phyloP scores from a whole-genome alignment of 2,113 vertebrate species.

The Lepisosteus oculatus region DNA sequence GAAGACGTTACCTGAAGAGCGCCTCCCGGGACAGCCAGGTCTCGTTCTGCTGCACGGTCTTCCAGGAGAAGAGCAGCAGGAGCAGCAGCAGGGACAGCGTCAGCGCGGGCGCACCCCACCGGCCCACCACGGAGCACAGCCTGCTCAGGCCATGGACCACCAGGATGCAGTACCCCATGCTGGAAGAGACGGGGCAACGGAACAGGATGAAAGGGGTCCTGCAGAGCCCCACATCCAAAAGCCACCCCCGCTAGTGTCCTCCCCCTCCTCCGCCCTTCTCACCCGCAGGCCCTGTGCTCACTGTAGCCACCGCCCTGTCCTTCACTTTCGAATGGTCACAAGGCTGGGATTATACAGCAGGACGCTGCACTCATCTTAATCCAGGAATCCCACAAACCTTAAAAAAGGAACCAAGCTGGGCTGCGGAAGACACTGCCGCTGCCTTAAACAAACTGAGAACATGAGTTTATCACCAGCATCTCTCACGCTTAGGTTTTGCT shows the following conservation, averaged over 20 bases:
- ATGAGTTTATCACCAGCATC: no score
- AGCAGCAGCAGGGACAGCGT: slow-evolving; percentile 74
- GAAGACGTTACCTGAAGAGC: slow-evolving; percentile 79
- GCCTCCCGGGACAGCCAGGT: slow-evolving; percentile 93
- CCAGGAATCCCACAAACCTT: no score
- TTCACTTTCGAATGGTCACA: no score
- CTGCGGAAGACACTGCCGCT: no score
- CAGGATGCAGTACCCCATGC: slow-evolving; percentile 97
- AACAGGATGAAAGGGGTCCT: slow-evolving; percentile 9
- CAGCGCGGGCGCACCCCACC: slow-evolving; percentile 69
- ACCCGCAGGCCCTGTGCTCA: no score
- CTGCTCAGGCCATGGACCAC: slow-evolving; percentile 82
- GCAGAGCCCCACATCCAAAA: slow-evolving; percentile 9
- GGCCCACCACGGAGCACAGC: slow-evolving; percentile 69
- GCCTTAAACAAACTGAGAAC: no score
- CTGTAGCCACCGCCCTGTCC: no score
- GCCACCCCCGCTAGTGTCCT: background rate
- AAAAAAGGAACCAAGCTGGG: no score
- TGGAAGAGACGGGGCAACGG: slow-evolving; percentile 36
- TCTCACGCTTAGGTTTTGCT: no score
- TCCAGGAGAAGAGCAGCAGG: slow-evolving; percentile 88
- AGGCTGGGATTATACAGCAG: no score
- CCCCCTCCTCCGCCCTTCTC: no score
- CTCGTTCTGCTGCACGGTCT: slow-evolving; percentile 88
- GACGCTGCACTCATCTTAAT: no score